A percentile compares a stretch with the other conserved stretches of the same genome.
Evolutionary conservation across 2,113 vertebrate species (phyloP).

Genomic region (Tinamus guttatus): DNA sequence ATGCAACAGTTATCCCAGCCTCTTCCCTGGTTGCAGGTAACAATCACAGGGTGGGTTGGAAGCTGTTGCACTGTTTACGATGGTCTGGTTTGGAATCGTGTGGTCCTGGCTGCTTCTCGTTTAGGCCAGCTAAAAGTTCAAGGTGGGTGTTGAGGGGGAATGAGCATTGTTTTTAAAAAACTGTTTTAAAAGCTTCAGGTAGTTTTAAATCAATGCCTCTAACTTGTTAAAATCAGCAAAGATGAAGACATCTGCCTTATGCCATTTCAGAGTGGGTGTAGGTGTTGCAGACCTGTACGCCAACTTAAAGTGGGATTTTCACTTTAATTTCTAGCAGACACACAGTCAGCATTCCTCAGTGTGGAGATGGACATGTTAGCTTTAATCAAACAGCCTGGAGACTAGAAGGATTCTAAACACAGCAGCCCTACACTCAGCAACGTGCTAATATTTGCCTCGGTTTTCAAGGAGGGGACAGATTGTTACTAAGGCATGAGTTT

Average conservation of each 20-base stretch:
- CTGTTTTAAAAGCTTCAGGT: conserved; percentile 44
- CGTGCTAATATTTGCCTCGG: conserved; percentile 22
- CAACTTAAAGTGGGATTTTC: conserved; percentile 7
- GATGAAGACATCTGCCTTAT: conserved; percentile 51
- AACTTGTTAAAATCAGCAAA: conserved; percentile 39
- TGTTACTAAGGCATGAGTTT: neutral
- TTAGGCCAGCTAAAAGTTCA: conserved; percentile 25
- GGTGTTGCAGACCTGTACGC: neutral
- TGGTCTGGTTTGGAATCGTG: neutral
- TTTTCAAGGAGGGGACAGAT: neutral
- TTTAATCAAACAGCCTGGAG: neutral
- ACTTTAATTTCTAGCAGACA: conserved; percentile 31
- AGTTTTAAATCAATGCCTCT: conserved; percentile 28
- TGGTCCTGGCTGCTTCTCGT: neutral
- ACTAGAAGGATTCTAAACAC: neutral
- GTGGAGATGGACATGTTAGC: neutral
- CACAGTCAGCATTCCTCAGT: neutral
- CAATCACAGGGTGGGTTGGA: neutral
- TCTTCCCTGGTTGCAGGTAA: conserved; percentile 33
- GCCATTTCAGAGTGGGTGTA: conserved; percentile 29
- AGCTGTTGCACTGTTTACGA: neutral
- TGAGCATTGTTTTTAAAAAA: neutral
- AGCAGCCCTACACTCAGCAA: neutral
- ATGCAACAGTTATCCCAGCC: conserved; percentile 43
- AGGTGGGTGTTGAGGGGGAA: neutral